Evolutionary conservation across 2,888 invertebrate genomes (phyloP).

Genomic region (Agrilus cyanescens): DNA sequence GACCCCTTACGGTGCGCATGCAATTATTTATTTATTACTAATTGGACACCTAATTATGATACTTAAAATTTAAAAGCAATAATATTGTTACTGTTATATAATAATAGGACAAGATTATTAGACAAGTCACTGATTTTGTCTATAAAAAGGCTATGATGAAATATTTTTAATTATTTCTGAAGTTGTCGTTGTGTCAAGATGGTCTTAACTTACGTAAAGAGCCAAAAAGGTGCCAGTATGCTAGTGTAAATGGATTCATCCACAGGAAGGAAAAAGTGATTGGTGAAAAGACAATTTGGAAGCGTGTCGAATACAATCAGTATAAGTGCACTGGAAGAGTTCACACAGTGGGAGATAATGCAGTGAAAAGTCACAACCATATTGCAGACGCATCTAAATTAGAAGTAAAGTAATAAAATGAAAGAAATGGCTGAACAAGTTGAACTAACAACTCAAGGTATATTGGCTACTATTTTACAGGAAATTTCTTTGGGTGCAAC

Average conservation of each 20-base stretch:
- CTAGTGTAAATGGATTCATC: too few species aligned
- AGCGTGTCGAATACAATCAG: not conserved
- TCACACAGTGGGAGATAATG: not conserved
- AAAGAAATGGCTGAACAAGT: not conserved
- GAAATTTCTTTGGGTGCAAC: not conserved
- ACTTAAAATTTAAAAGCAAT: too few species aligned
- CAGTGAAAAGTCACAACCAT: constrained; percentile 3
- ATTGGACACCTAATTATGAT: too few species aligned
- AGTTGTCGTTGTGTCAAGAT: not conserved
- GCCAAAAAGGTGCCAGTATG: constrained; percentile 1
- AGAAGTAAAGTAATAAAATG: constrained; percentile 1
- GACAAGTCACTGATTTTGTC: too few species aligned
- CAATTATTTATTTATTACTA: too few species aligned
- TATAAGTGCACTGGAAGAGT: not conserved
- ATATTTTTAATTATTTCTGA: too few species aligned
- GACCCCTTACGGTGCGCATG: too few species aligned
- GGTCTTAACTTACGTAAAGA: constrained; percentile 1
- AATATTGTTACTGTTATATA: too few species aligned
- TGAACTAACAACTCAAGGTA: not conserved
- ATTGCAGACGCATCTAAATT: not conserved
- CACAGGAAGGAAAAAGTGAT: not conserved
- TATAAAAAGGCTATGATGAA: too few species aligned
- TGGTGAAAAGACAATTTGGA: constrained; percentile 2
- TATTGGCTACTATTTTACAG: too few species aligned
- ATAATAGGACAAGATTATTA: too few species aligned